Conservation (phyloP, 2,888 invertebrate genomes). For the Syritta pipiens region DNA sequence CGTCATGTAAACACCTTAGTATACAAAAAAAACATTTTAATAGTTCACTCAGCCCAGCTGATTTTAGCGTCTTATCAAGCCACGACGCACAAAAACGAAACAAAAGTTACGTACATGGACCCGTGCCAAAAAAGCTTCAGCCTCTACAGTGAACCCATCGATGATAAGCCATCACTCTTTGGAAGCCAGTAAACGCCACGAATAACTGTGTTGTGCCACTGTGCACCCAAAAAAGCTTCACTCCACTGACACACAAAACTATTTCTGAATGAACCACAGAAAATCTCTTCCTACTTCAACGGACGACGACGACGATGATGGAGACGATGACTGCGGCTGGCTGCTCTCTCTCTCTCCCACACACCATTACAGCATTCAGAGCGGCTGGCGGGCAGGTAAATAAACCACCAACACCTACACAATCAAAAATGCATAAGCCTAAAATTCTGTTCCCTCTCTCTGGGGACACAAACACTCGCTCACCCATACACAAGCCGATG, state of each 20-base stretch:
- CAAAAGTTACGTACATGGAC: conserved; percentile 10
- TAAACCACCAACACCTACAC: conserved; percentile 27
- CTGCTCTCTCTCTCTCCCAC: too few relatives aligned
- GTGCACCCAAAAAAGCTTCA: conserved; percentile 46
- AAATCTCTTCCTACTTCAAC: background rate
- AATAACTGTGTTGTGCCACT: conserved; percentile 32
- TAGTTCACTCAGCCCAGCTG: conserved; percentile 25
- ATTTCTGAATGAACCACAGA: conserved; percentile 35
- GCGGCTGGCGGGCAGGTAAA: conserved; percentile 3
- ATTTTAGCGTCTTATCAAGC: conserved; percentile 28
- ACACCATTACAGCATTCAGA: background rate
- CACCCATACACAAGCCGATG: conserved; percentile 9
- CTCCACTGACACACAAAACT: conserved; percentile 66
- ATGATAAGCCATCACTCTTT: too few relatives aligned
- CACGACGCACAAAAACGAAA: conserved; percentile 24
- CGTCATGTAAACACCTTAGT: conserved; percentile 37
- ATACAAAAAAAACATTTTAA: background rate
- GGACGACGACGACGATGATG: too few relatives aligned
- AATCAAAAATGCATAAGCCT: too few relatives aligned
- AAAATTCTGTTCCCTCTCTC: background rate
- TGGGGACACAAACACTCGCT: background rate
- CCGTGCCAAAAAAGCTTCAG: conserved; percentile 22
- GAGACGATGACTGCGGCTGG: too few relatives aligned
- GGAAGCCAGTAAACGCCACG: background rate
- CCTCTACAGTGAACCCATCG: conserved; percentile 4